These are phyloP conservation scores for Tautogolabrus adspersus DNA, from an alignment of 2,113 vertebrate genomes.

Conservation along the genomic window DNA sequence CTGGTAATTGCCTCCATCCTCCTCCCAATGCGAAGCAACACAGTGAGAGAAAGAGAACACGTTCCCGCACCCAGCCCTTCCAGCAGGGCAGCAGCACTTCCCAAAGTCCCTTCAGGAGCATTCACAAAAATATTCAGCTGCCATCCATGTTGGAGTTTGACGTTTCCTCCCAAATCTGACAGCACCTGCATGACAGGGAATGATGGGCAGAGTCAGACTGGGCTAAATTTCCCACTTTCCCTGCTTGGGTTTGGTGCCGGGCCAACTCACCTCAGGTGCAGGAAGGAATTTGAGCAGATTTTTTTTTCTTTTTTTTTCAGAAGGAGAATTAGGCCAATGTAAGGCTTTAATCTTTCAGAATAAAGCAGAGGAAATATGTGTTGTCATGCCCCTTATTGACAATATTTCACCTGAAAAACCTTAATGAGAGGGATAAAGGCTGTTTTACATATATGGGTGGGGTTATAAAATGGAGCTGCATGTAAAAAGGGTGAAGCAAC, in stretches of 20 bases:
- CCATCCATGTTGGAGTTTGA: constrained; percentile 42
- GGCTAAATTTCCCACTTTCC: constrained; percentile 25
- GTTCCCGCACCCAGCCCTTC: constrained; percentile 54
- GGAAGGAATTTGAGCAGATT: neutral
- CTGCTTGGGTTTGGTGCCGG: neutral
- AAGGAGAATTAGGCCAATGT: neutral
- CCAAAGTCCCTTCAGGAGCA: constrained; percentile 35
- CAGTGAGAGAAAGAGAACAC: constrained; percentile 59
- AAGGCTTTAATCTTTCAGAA: constrained; percentile 24
- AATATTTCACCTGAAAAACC: constrained; percentile 29
- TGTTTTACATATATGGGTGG: neutral
- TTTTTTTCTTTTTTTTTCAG: neutral
- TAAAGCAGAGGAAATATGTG: constrained; percentile 36
- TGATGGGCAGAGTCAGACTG: constrained; percentile 28
- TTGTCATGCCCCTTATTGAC: constrained; percentile 30
- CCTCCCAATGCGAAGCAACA: constrained; percentile 55
- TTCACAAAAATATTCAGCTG: constrained; percentile 30
- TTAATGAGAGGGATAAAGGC: constrained; percentile 2
- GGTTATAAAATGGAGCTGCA: neutral
- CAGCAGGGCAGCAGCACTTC: constrained; percentile 51
- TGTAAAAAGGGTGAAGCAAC: neutral
- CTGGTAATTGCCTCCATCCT: constrained; percentile 81
- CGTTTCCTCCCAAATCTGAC: constrained; percentile 47
- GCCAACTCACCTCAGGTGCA: constrained; percentile 13
- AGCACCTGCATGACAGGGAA: constrained; percentile 40